phyloP scores from a whole-genome alignment of 2,888 invertebrate species.

The Adela reaumurella region DNA sequence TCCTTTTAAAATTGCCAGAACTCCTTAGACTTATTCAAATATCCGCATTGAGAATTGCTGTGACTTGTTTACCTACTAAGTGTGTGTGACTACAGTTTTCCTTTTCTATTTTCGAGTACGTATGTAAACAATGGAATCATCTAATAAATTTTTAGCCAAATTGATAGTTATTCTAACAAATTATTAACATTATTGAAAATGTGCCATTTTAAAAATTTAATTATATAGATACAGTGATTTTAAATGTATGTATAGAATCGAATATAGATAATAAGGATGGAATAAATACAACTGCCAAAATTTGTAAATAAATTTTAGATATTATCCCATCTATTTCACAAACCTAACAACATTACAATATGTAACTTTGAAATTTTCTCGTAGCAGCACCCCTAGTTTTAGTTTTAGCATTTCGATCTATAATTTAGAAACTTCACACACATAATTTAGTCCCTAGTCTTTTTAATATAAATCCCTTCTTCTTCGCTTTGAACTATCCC shows the following conservation, averaged over 20 bases:
- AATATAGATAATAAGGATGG: slow-evolving; percentile 6
- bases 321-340: slow-evolving; percentile 1
- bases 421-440: neutral
- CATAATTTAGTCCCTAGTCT: neutral
- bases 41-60: no score
- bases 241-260: slow-evolving; percentile 6
- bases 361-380: neutral
- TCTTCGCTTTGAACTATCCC: neutral
- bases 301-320: slow-evolving; percentile 4
- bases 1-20: no score
- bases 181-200: slow-evolving; percentile 9
- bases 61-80: no score
- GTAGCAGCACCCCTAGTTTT: neutral
- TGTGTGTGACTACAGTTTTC: no score
- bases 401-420: neutral
- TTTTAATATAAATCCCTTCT: neutral
- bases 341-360: neutral
- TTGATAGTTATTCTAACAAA: neutral
- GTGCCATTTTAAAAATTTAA: slow-evolving; percentile 7
- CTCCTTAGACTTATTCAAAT: no score
- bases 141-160: no score
- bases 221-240: slow-evolving; percentile 3
- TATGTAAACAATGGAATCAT: no score
- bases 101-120: no score
- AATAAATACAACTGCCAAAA: slow-evolving; percentile 7